These are phyloP conservation scores for Takifugu bimaculatus DNA, from an alignment of 2,113 vertebrate species.

Conservation along the genomic window DNA sequence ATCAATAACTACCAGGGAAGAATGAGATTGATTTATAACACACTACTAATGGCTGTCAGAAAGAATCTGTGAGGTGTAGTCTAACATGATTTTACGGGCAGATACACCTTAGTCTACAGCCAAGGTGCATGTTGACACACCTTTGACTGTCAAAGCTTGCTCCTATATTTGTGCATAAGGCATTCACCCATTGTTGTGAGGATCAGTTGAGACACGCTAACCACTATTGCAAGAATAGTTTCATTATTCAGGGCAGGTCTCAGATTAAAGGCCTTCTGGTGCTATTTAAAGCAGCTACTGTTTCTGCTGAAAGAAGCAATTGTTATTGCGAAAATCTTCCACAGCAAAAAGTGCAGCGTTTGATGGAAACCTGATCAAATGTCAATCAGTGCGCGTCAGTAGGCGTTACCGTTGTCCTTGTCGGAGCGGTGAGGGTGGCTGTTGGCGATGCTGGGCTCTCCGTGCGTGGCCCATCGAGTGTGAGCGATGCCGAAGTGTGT, in stretches of 20 bases:
- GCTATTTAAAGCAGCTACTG: too few relatives aligned
- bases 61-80: too few relatives aligned
- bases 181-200: not conserved
- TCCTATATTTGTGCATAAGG: not conserved
- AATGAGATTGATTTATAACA: too few relatives aligned
- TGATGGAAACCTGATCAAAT: too few relatives aligned
- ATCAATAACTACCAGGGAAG: too few relatives aligned
- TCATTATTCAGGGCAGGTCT: too few relatives aligned
- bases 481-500: conserved; percentile 94
- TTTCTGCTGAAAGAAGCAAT: too few relatives aligned
- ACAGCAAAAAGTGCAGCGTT: too few relatives aligned
- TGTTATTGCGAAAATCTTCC: too few relatives aligned
- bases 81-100: not conserved
- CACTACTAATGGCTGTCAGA: too few relatives aligned
- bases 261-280: too few relatives aligned
- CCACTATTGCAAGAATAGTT: too few relatives aligned
- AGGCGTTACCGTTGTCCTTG: conserved; percentile 84
- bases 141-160: not conserved
- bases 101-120: not conserved
- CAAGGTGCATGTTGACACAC: not conserved
- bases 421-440: conserved; percentile 95
- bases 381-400: not conserved
- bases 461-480: conserved; percentile 96
- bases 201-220: not conserved
- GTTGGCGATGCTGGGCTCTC: conserved; percentile 87